These are phyloP conservation scores for Drosophila fungiperda DNA, from an alignment of 2,888 invertebrate genomes.

Conservation along the genomic window DNA sequence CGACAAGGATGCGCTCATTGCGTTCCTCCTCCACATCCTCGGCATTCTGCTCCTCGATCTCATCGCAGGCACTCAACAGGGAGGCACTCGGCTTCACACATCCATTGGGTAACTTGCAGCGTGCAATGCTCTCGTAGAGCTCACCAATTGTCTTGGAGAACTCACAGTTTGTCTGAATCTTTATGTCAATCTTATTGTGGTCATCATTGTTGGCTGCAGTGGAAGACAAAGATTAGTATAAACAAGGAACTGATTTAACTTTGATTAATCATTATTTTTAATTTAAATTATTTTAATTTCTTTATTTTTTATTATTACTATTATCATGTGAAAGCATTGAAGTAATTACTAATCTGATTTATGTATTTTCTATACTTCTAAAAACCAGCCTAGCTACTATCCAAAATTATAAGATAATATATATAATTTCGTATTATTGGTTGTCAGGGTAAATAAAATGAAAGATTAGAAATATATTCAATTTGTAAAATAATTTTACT, in stretches of 20 bases:
- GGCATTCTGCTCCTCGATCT: constrained; percentile 86
- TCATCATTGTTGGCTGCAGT: constrained; percentile 59
- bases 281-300: no score
- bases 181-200: constrained; percentile 84
- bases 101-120: constrained; percentile 62
- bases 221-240: neutral
- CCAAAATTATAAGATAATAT: no score
- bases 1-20: constrained; percentile 88
- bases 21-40: constrained; percentile 88
- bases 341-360: neutral
- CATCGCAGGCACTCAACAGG: constrained; percentile 85
- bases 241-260: neutral
- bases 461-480: no score
- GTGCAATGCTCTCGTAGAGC: constrained; percentile 83
- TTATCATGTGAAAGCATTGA: neutral
- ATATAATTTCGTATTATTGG: no score
- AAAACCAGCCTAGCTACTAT: no score
- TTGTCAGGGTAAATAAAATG: no score
- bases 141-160: constrained; percentile 85
- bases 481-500: no score
- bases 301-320: no score
- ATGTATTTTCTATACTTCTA: no score
- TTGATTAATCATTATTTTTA: neutral
- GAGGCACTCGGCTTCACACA: constrained; percentile 42
- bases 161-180: constrained; percentile 85